phyloP scores from a whole-genome alignment of 30 jellyfish, hydroid and myxozoan genomes.

The Hydractinia echinata region DNA sequence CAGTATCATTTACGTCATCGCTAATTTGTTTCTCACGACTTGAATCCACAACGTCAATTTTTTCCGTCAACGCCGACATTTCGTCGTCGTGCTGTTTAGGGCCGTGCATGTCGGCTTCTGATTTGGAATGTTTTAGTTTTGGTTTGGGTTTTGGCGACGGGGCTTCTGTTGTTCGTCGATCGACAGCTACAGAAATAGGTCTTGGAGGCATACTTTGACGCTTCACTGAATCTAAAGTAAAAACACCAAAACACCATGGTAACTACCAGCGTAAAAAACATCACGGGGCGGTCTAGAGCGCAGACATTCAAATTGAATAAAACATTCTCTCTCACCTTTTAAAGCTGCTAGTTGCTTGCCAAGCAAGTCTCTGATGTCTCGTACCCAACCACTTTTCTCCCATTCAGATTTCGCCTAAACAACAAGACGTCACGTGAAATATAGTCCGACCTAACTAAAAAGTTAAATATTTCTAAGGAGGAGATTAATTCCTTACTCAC shows the following conservation, averaged over 20 bases:
- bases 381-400: conserved; percentile 81
- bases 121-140: not conserved
- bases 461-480: not conserved
- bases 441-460: not conserved
- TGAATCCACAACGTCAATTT: conserved; percentile 14
- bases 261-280: conserved; percentile 2
- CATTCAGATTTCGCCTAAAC: conserved; percentile 71
- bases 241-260: not conserved
- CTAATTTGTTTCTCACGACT: conserved; percentile 11
- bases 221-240: conserved; percentile 23
- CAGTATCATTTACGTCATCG: conserved; percentile 56
- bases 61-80: conserved; percentile 25
- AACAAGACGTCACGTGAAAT: not conserved
- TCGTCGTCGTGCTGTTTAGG: conserved; percentile 10
- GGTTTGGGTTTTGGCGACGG: too few relatives aligned
- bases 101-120: conserved; percentile 9
- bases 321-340: conserved; percentile 44
- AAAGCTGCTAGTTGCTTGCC: conserved; percentile 70
- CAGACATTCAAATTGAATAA: not conserved
- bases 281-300: not conserved
- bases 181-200: not conserved
- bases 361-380: conserved; percentile 68
- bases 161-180: too few relatives aligned
- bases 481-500: conserved; percentile 6
- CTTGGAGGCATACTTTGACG: conserved; percentile 12